A percentile compares a stretch with the other conserved stretches of the same genome.
Conservation (phyloP, 2,888 invertebrate species). For the Plagiodera versicolora region DNA sequence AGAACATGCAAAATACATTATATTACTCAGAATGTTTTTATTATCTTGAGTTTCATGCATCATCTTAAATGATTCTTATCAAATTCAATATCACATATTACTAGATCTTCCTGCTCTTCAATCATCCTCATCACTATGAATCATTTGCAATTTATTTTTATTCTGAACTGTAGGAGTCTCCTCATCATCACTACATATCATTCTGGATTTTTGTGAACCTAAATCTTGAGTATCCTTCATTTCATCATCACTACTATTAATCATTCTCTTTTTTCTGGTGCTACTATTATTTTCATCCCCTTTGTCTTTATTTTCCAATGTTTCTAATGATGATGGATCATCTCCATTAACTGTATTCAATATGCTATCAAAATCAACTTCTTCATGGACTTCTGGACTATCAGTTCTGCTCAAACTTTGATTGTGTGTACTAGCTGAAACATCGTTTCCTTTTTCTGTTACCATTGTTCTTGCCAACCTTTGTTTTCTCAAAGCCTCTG, state of each 20-base stretch:
- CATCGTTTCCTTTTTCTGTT: not conserved
- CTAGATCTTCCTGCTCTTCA: too few species aligned
- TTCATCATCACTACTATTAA: conserved; percentile 13
- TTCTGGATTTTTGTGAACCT: not conserved
- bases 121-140: conserved; percentile 6
- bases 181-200: not conserved
- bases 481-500: conserved; percentile 49
- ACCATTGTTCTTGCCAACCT: conserved; percentile 35
- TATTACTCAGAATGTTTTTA: too few species aligned
- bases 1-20: not conserved
- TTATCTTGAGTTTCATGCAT: too few species aligned
- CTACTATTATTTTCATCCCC: not conserved
- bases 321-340: not conserved
- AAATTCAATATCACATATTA: too few species aligned
- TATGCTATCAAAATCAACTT: conserved; percentile 17
- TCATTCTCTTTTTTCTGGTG: not conserved
- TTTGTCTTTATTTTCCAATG: not conserved
- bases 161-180: not conserved
- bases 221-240: conserved; percentile 15
- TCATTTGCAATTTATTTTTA: not conserved
- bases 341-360: conserved; percentile 15
- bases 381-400: conserved; percentile 13
- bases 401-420: not conserved
- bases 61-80: not conserved
- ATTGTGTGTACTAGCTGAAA: not conserved